Evolutionary conservation across 2,888 invertebrate species (phyloP), one percentile per base, ranked within the genome.

Genomic region (Corbicula japonica): DNA sequence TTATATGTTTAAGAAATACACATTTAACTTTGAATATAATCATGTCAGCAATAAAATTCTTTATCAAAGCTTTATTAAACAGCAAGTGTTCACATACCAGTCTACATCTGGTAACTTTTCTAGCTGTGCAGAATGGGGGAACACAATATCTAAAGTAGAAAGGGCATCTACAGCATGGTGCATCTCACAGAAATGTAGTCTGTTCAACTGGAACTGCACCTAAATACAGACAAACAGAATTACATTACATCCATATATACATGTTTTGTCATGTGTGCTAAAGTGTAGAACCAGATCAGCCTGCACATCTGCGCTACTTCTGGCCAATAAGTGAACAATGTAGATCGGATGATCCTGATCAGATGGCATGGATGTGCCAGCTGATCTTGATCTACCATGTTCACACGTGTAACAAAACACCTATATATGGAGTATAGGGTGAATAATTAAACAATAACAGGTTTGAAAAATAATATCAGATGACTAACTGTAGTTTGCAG

Each of bases 171-270:
- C 95, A 0, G 97, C 96, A 91, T 96, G 95, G 91, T 97, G 97
- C 96, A 97, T 97, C 91, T 97, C 97, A 93, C 97, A 97, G 87
- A 97, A 96, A 0, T 96, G 96, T 80, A 97, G 94, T 52, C 97
- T 95, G 92, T 97, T 97, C 80, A 97, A 92, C 89, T 97, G 96
- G 91, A 97, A 97, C 91, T 97, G 97, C 70, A 97, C 90, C 94
- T 93, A 82, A 8, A 48, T 61, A 34, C 44, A 70, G 23, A 50
- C 52, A 4, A 56, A 46, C 8, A 26, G 34, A 56, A 56, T 6
- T 32, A 48, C 21, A 10, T 15, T 8, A 48, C 15, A 18, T 38
- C 15, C 15, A 18, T 38, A 38, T 38, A 38, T 38, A 12, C 41
- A 8, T 62, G 18, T 62, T 23, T 1, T 58, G 10, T 34, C 34